phyloP scores from a whole-genome alignment of 2,113 vertebrate genomes.

The Lagopus leucura region DNA sequence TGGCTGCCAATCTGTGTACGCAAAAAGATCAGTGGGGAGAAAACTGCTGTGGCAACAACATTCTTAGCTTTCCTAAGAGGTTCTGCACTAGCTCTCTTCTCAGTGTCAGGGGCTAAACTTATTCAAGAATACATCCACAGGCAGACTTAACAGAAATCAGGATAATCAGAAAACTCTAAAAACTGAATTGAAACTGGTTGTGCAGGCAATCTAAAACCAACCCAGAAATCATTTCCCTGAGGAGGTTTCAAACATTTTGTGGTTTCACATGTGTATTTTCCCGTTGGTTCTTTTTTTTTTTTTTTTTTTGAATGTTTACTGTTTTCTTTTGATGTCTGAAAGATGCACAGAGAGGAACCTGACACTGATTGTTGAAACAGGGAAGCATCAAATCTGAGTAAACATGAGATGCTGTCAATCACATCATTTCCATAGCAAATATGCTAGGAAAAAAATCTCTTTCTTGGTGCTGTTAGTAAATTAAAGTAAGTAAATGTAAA shows the following conservation, averaged over 20 bases:
- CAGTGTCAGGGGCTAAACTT: neutral
- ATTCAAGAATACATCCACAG: neutral
- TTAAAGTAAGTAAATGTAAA: neutral
- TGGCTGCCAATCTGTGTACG: neutral
- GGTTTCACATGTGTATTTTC: neutral
- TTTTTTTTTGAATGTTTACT: neutral
- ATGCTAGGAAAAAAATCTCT: neutral
- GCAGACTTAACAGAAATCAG: neutral
- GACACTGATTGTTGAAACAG: neutral
- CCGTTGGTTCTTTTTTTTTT: neutral
- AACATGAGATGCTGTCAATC: conserved; percentile 37
- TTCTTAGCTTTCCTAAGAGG: neutral
- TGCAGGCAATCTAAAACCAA: neutral
- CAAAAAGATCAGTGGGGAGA: neutral
- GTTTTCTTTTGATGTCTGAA: conserved; percentile 5
- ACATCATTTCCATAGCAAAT: neutral
- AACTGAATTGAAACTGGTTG: neutral
- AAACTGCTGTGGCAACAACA: neutral
- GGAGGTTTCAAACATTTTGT: neutral
- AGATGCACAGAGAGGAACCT: neutral
- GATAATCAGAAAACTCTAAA: neutral
- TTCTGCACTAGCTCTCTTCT: neutral
- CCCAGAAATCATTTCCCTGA: neutral
- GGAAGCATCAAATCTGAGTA: conserved; percentile 30
- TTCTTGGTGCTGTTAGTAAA: neutral